Percentiles rank a stretch among this genome's conserved stretches.
Evolutionary conservation across 2,797 vertebrate genomes (phyloP).

Genomic region (Nannoperca australis): DNA sequence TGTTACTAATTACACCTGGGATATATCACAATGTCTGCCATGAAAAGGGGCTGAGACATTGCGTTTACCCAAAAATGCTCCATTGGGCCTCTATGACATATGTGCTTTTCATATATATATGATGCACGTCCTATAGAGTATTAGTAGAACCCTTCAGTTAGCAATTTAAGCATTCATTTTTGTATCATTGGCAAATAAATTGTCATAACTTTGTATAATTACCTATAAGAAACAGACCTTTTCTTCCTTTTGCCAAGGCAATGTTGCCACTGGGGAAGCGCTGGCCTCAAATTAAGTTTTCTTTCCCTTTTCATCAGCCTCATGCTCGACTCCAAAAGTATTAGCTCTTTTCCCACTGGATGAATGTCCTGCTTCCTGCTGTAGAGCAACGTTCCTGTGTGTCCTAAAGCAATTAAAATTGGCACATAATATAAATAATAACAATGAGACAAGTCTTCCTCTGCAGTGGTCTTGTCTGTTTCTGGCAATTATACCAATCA

Average conservation of each 20-base stretch:
- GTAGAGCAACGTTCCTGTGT: constrained; percentile 23
- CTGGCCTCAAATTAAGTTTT: constrained; percentile 19
- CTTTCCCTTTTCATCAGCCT: constrained; percentile 18
- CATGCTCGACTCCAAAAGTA: neutral
- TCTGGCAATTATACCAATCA: constrained; percentile 1
- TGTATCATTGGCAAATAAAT: neutral
- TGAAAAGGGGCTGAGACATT: neutral
- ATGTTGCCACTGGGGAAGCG: neutral
- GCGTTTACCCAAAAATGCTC: neutral
- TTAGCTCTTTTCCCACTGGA: neutral
- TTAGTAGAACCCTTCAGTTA: neutral
- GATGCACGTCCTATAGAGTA: neutral
- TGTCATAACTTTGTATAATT: neutral
- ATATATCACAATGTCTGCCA: neutral
- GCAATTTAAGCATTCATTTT: neutral
- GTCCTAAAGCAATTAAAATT: constrained; percentile 12
- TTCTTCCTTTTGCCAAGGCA: constrained; percentile 3
- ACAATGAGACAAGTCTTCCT: no score
- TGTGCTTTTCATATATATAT: neutral
- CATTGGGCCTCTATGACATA: neutral
- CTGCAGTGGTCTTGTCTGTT: constrained; percentile 7
- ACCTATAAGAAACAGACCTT: neutral
- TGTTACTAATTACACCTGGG: neutral
- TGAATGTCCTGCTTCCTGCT: constrained; percentile 18
- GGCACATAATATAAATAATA: neutral